Conservation (phyloP, 2,113 vertebrate genomes). For the Coptodon rendalli region DNA sequence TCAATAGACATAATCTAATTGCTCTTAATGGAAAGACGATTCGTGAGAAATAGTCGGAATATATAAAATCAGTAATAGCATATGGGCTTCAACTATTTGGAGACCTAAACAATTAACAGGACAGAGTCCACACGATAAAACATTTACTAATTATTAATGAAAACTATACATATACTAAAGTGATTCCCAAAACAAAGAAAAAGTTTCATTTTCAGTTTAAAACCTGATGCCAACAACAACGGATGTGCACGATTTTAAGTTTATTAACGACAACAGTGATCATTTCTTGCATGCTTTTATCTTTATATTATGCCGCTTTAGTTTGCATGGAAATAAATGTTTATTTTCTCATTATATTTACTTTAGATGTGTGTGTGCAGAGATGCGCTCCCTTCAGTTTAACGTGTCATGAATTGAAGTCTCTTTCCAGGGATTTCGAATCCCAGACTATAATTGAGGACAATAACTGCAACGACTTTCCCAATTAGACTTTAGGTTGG, state of each 20-base stretch:
- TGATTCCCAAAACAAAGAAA: background rate
- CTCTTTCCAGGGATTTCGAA: constrained; percentile 58
- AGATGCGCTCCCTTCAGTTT: constrained; percentile 30
- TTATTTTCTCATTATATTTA: constrained; percentile 42
- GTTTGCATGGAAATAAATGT: background rate
- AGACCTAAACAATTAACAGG: constrained; percentile 12
- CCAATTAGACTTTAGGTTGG: constrained; percentile 89
- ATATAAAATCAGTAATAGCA: constrained; percentile 19
- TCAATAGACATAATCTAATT: constrained; percentile 95
- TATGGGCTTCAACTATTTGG: constrained; percentile 22
- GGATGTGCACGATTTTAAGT: background rate
- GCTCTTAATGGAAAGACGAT: constrained; percentile 82
- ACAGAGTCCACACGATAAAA: background rate
- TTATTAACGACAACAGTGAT: background rate
- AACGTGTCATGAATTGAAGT: constrained; percentile 29
- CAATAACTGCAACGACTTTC: constrained; percentile 86
- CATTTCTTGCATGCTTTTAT: background rate
- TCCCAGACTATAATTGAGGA: constrained; percentile 81
- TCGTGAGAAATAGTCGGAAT: constrained; percentile 72
- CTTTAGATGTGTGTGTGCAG: background rate
- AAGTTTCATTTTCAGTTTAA: background rate
- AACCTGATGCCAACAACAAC: background rate
- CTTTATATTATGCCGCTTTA: background rate
- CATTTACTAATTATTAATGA: constrained; percentile 15
- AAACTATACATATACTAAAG: background rate